Percentiles rank a stretch among this genome's conserved stretches.
phyloP scores from a whole-genome alignment of 2,113 vertebrate species.

The Leptosomus discolor region DNA sequence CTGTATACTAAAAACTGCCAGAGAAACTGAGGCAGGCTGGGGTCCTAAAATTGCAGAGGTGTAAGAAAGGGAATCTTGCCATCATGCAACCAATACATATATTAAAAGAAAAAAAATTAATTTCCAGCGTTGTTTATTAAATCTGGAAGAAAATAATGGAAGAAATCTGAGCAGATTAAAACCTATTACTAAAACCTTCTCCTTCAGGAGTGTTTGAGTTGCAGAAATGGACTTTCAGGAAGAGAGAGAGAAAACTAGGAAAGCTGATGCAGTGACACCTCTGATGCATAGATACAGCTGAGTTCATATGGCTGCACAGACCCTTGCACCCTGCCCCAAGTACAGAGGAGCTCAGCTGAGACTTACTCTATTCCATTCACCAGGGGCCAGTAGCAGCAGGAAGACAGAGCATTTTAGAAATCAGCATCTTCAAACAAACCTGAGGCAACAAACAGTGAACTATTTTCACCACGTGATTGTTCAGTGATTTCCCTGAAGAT shows the following conservation, averaged over 20 bases:
- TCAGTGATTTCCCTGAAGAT: neutral
- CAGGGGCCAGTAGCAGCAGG: neutral
- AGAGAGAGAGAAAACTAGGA: neutral
- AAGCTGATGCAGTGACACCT: neutral
- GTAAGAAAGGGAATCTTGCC: neutral
- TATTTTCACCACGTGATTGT: neutral
- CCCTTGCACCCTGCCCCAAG: rapidly evolving
- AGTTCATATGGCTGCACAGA: rapidly evolving
- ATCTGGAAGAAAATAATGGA: neutral
- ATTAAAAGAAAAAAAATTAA: neutral
- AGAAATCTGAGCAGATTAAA: neutral
- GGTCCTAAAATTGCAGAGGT: neutral
- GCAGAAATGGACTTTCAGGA: neutral
- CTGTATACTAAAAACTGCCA: neutral
- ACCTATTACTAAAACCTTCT: neutral
- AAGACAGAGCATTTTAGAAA: neutral
- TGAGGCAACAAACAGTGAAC: neutral
- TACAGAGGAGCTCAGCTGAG: rapidly evolving
- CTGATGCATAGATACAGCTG: neutral
- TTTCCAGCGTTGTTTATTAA: neutral
- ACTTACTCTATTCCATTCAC: neutral
- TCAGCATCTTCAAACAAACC: neutral
- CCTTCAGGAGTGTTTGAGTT: neutral
- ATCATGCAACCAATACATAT: neutral
- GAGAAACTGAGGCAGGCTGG: neutral